Evolutionary conservation across 2,113 vertebrate species (phyloP), one percentile per base, ranked within the genome.

Genomic region (Coryphaenoides rupestris): DNA sequence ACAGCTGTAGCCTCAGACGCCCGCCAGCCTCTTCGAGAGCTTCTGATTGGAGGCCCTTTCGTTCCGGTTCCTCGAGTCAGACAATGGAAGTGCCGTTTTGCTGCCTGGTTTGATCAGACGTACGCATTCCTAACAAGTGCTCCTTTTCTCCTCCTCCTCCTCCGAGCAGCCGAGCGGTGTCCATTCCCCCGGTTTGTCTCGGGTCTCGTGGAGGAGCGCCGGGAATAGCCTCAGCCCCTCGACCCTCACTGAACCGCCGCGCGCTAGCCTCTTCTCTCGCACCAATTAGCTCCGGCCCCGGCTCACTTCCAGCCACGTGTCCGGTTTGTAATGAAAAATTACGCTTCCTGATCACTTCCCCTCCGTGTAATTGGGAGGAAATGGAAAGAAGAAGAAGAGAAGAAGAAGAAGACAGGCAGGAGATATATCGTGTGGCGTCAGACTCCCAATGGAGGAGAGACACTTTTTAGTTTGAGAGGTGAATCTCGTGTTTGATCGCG

Each of bases 301-400:
- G 80, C 77, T 79, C 79, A 79, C 77, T 83, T 76, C 75, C 79
- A 83, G 77, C 66, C 67, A 73, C 19, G 17, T n/a, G n/a, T 71
- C 21, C 21, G 74, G 67, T 72, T 63, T 70, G 68, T 73, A 74
- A 84, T 76, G 76, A 84, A 76, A 82, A 79, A 84, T 79, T 4
- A 83, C 69, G 71, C 64, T 66, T 68, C 40, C 21, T 2, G 55
- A 67, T 80, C 59, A 46, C 66, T 71, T 73, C 58, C 57, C 66
- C n/a, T 49, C 73, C 57, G 50, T 54, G 58, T 74, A 22, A 70
- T 72, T 74, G 70, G 58, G 14, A 59, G 50, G 23, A 65, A 46
- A 5, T 14, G 12, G 19, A 15, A n/a, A n/a, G n/a, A n/a, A n/a
- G n/a, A n/a, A n/a, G n/a, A n/a, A n/a, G n/a, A n/a, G n/a, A n/a